A percentile compares a stretch with the other conserved stretches of the same genome.
phyloP scores from a whole-genome alignment of 2,797 vertebrate genomes.

The Galago senegalensis region DNA sequence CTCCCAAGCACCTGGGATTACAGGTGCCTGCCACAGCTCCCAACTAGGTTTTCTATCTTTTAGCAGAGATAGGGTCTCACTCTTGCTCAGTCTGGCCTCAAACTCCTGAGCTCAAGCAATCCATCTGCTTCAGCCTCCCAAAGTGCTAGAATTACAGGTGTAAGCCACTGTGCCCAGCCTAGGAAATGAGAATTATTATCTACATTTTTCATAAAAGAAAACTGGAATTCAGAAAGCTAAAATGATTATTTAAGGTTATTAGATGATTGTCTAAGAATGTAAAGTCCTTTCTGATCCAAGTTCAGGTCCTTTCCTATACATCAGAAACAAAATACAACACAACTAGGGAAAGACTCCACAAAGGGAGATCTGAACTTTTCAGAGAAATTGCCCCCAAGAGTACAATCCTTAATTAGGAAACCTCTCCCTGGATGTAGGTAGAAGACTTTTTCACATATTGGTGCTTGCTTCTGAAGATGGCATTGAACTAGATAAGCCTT shows the following conservation, averaged over 20 bases:
- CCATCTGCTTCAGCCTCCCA: too few relatives aligned
- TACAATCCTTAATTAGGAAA: conserved; percentile 29
- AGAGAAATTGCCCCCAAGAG: neutral
- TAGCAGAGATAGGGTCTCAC: too few relatives aligned
- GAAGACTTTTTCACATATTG: neutral
- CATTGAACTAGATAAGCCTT: neutral
- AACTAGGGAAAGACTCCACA: neutral
- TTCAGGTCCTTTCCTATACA: neutral
- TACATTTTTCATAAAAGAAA: conserved; percentile 51
- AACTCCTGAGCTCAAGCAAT: too few relatives aligned
- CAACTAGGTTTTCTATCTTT: too few relatives aligned
- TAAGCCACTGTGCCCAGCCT: too few relatives aligned
- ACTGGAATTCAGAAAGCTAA: neutral
- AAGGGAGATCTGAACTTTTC: neutral
- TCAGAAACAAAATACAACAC: neutral
- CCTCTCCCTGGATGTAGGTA: neutral
- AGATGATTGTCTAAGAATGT: neutral
- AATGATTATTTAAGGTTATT: neutral
- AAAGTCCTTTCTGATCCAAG: neutral
- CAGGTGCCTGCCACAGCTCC: too few relatives aligned
- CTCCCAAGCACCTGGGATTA: too few relatives aligned
- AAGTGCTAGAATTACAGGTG: too few relatives aligned
- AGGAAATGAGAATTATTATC: neutral
- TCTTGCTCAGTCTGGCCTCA: too few relatives aligned
- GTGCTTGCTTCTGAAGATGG: conserved; percentile 38